A percentile compares a stretch with the other conserved stretches of the same genome.
Evolutionary conservation across 2,888 invertebrate species (phyloP).

Genomic region (Pandemis heparana): DNA sequence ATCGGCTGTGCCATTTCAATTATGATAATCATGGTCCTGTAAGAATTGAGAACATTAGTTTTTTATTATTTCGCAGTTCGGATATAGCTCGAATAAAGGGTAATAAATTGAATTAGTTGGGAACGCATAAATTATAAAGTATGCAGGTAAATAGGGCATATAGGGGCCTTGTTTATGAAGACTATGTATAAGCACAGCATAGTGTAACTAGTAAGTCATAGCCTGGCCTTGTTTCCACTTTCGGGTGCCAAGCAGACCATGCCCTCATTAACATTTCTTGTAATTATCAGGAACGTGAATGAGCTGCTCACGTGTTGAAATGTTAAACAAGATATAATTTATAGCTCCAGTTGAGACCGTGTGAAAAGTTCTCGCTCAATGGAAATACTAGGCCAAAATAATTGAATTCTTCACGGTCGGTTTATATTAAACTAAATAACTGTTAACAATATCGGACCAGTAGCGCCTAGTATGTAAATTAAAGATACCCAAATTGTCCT

Average conservation of each 20-base stretch:
- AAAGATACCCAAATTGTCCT: not conserved
- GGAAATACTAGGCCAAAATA: not conserved
- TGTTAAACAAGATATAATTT: slow-evolving; percentile 21
- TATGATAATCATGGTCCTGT: not conserved
- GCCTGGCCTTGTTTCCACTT: slow-evolving; percentile 63
- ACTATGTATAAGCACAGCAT: not conserved
- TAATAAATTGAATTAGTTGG: too few species aligned
- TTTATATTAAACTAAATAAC: slow-evolving; percentile 1
- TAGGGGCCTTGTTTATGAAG: not conserved
- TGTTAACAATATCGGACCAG: not conserved
- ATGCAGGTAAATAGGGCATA: too few species aligned
- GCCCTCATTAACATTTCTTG: slow-evolving; percentile 50
- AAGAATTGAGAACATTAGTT: not conserved
- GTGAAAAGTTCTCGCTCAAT: slow-evolving; percentile 3
- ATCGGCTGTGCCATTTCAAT: slow-evolving; percentile 7
- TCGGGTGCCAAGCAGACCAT: slow-evolving; percentile 59
- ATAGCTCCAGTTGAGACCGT: slow-evolving; percentile 11
- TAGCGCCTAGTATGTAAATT: not conserved
- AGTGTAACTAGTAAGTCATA: slow-evolving; percentile 16
- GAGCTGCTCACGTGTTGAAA: slow-evolving; percentile 28
- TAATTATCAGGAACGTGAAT: slow-evolving; percentile 26
- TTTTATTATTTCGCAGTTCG: too few species aligned
- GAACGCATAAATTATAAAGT: too few species aligned
- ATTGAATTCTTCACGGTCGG: slow-evolving; percentile 2
- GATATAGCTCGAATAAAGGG: too few species aligned